Evolutionary conservation across 1,140 invertebrate species (phyloP).

Genomic region (Aporrectodea caliginosa): DNA sequence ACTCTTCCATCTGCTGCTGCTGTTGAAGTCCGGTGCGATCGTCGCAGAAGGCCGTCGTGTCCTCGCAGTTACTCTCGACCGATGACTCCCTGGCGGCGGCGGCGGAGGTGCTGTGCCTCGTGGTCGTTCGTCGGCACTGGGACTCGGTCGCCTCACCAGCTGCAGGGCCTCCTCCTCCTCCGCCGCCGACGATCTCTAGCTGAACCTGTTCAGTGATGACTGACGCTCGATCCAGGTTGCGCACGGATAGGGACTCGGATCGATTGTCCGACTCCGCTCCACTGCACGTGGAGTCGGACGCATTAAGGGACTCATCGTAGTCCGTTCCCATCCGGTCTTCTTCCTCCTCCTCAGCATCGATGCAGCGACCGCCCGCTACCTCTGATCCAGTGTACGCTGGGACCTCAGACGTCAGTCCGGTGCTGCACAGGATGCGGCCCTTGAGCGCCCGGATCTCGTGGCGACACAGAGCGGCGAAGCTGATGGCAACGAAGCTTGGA

Average conservation of each 20-base stretch:
- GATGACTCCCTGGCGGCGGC: not conserved
- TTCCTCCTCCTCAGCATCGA: not conserved
- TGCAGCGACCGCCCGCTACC: not conserved
- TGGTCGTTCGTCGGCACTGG: not conserved
- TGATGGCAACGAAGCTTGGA: not conserved
- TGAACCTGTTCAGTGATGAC: slow-evolving; percentile 10
- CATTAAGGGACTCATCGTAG: not conserved
- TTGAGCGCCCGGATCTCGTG: slow-evolving; percentile 9
- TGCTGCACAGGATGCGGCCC: not conserved
- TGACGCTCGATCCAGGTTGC: not conserved
- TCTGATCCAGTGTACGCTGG: not conserved
- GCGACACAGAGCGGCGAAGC: slow-evolving; percentile 6
- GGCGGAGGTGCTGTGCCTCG: not conserved
- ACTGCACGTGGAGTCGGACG: not conserved
- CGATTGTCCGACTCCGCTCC: not conserved
- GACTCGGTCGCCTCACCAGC: not conserved
- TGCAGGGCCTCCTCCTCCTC: no score
- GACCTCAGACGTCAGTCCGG: not conserved
- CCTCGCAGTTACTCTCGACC: not conserved
- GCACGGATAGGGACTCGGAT: not conserved
- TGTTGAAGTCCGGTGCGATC: not conserved
- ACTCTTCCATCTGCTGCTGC: no score
- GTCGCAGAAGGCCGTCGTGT: not conserved
- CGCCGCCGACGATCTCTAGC: not conserved
- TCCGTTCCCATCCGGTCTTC: not conserved